These are phyloP conservation scores for Phataginus tricuspis DNA, from an alignment of 2,797 vertebrate genomes.

Conservation along the genomic window DNA sequence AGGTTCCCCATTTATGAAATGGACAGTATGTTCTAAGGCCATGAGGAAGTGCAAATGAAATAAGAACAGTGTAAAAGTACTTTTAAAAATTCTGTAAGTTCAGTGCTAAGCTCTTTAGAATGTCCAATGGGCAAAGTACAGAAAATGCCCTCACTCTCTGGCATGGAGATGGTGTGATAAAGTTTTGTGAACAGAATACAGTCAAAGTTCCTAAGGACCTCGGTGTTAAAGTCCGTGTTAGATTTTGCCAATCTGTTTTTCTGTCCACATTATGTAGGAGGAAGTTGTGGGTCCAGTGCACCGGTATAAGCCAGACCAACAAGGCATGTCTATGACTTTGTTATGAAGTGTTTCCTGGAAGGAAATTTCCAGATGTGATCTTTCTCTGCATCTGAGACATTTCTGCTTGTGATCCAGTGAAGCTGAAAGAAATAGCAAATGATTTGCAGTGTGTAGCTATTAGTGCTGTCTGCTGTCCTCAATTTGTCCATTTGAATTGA, in stretches of 20 bases:
- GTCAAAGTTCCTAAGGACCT: not conserved
- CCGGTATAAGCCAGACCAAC: not conserved
- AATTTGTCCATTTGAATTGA: not conserved
- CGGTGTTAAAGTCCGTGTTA: not conserved
- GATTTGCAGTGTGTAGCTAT: not conserved
- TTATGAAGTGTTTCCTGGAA: not conserved
- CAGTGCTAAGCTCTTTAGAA: not conserved
- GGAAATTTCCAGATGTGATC: not conserved
- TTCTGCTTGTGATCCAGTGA: not conserved
- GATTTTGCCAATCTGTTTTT: not conserved
- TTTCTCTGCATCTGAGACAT: not conserved
- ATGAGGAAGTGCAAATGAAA: not conserved
- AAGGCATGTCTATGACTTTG: not conserved
- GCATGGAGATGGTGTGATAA: not conserved
- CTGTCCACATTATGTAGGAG: not conserved
- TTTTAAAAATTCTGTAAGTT: not conserved
- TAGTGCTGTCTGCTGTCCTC: not conserved
- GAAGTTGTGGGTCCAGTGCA: not conserved
- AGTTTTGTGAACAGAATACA: constrained; percentile 1
- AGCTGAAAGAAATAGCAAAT: not conserved
- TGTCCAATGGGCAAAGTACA: not conserved
- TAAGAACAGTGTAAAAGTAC: not conserved
- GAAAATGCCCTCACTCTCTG: not conserved
- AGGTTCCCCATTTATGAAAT: not conserved
- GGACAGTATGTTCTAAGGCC: not conserved